phyloP scores from a whole-genome alignment of 1,140 invertebrate genomes.

The Drosophila erecta region DNA sequence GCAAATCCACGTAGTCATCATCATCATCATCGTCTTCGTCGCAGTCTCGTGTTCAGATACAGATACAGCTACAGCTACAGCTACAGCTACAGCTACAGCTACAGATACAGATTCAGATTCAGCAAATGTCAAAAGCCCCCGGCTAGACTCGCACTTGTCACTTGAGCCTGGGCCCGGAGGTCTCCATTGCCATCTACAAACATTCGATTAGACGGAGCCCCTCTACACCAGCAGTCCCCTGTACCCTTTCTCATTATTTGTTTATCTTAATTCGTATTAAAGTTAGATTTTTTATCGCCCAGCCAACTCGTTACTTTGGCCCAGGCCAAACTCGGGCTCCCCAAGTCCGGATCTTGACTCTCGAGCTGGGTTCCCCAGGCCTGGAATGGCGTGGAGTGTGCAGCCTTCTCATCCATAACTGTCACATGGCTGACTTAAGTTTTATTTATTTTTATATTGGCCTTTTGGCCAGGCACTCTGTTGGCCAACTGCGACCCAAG shows the following conservation, averaged over 20 bases:
- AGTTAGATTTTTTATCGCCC: constrained; percentile 78
- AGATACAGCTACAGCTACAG: too few species aligned
- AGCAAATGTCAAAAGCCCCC: constrained; percentile 67
- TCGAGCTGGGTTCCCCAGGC: background rate
- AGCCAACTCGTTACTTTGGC: constrained; percentile 67
- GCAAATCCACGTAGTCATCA: constrained; percentile 43
- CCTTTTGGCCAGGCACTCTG: constrained; percentile 41
- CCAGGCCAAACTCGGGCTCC: constrained; percentile 18
- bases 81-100: constrained; percentile 39
- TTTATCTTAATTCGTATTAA: constrained; percentile 75
- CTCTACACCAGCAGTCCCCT: background rate
- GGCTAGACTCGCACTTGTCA: constrained; percentile 66
- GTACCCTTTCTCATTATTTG: constrained; percentile 59
- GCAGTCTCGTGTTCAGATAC: constrained; percentile 38
- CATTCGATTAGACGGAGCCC: constrained; percentile 35
- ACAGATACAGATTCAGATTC: constrained; percentile 48
- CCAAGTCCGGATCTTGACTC: constrained; percentile 25
- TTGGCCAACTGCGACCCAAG: constrained; percentile 28
- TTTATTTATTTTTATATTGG: constrained; percentile 75
- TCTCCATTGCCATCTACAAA: constrained; percentile 49
- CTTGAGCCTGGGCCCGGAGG: constrained; percentile 72
- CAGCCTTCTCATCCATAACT: constrained; percentile 73
- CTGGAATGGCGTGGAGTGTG: background rate
- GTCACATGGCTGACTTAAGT: constrained; percentile 63
- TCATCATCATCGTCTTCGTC: constrained; percentile 31